Percentiles rank a stretch among this genome's conserved stretches.
Conservation (phyloP, 2,113 vertebrate genomes). For the Leiothrix lutea region DNA sequence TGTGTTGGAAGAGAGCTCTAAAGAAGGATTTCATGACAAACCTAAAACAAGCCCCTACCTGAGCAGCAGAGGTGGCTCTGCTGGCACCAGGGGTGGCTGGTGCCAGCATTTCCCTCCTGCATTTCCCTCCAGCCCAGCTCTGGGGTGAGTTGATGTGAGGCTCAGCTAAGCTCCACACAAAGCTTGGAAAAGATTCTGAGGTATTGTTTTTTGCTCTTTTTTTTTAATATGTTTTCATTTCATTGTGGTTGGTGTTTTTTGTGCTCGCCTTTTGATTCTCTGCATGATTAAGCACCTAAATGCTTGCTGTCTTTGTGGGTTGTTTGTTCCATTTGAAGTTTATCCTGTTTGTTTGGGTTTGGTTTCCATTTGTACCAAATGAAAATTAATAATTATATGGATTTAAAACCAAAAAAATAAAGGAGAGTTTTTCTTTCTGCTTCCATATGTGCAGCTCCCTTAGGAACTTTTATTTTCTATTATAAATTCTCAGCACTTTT, state of each 20-base stretch:
- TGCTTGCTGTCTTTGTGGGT: not conserved
- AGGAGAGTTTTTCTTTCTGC: not conserved
- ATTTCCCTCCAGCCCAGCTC: not conserved
- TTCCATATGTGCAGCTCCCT: not conserved
- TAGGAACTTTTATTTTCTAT: not conserved
- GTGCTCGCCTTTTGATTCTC: not conserved
- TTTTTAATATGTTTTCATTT: not conserved
- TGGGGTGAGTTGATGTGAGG: not conserved
- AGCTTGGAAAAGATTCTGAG: not conserved
- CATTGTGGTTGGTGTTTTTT: not conserved
- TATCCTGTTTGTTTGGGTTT: not conserved
- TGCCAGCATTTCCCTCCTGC: not conserved
- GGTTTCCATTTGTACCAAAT: not conserved
- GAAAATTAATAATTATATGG: not conserved
- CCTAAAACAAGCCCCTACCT: rapidly evolving
- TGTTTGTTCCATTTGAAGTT: not conserved
- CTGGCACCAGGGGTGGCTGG: not conserved
- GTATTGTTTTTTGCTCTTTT: not conserved
- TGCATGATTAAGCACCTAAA: not conserved
- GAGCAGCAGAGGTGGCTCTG: not conserved
- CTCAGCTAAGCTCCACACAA: not conserved
- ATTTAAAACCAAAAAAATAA: not conserved
- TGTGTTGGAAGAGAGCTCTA: not conserved
- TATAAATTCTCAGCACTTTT: not conserved
- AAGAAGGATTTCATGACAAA: not conserved